Conservation (phyloP, 2,113 vertebrate genomes). For the Larimichthys crocea region DNA sequence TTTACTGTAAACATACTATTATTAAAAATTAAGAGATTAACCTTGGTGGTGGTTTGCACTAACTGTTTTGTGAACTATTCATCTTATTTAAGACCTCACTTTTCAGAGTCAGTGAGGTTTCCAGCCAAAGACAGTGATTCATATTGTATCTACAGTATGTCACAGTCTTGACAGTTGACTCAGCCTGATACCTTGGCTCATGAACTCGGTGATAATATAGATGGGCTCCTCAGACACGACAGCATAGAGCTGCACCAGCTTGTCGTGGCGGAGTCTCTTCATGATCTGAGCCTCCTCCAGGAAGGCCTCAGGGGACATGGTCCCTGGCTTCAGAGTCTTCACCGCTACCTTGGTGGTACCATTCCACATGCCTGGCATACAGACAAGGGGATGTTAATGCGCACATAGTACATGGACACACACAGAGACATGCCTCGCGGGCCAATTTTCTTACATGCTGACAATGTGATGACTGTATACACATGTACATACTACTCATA, state of each 20-base stretch:
- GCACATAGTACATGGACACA: slow-evolving; percentile 18
- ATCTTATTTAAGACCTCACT: neutral
- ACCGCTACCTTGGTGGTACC: slow-evolving; percentile 96
- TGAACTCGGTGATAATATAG: slow-evolving; percentile 98
- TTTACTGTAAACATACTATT: neutral
- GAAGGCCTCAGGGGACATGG: slow-evolving; percentile 98
- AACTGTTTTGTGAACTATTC: neutral
- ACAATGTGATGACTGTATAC: slow-evolving; percentile 15
- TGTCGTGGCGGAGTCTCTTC: slow-evolving; percentile 97
- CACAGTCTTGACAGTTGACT: slow-evolving; percentile 32
- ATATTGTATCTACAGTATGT: slow-evolving; percentile 22
- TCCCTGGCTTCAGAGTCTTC: slow-evolving; percentile 96
- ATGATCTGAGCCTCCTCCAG: slow-evolving; percentile 99
- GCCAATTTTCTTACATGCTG: neutral
- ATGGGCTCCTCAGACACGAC: slow-evolving; percentile 98
- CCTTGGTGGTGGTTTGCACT: neutral
- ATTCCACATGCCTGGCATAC: slow-evolving; percentile 93
- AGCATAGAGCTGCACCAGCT: slow-evolving; percentile 97
- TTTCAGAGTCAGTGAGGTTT: slow-evolving; percentile 7
- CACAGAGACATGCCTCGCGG: neutral
- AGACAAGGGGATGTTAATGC: slow-evolving; percentile 36
- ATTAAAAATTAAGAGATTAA: neutral
- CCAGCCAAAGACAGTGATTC: slow-evolving; percentile 21
- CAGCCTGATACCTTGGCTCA: slow-evolving; percentile 90
- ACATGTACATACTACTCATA: neutral